Evolutionary conservation across 2,797 vertebrate genomes (phyloP), one percentile per base, ranked within the genome.

Genomic region (Alosa sapidissima): DNA sequence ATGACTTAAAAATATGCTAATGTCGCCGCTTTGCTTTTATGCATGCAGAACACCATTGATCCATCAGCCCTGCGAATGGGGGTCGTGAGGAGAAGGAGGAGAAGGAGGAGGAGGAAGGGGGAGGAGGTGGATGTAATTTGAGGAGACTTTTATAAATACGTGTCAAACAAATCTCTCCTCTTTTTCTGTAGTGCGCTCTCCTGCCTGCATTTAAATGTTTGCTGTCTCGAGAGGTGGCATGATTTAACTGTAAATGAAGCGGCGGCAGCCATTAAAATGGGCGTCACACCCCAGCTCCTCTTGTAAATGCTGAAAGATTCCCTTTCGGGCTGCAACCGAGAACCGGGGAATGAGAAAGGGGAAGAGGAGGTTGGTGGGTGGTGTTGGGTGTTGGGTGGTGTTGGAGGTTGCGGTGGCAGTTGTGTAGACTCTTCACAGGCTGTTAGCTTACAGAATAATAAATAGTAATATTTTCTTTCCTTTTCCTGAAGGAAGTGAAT

Each of bases 161-260:
- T 91, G 90, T 91, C 89, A 90, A 85, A 87, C 81, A 89, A 87
- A 89, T 88, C 88, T 68, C 85, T 87, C 81, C 82, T 51, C 24
- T 82, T 84, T 81, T 84, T 81, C 82, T 85, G 33, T 45, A 33
- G 13, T 36, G 33, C 68, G 48, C 45, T 82, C 78, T 33, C 49
- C 72, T 82, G 78, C 84, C 72, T 90, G 85, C 81, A 88, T 83
- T 19, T 84, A 83, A 87, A 88, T 88, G 82, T 81, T 86, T 82
- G 87, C 84, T 81, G 81, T 89, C 87, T 90, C 81, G 60, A 75
- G 84, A 89, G 89, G 89, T 84, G 84, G 89, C 87, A 88, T 86
- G 85, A 86, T 89, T 86, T 54, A 85, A 92, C 92, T 91, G 89
- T 85, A 88, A 89, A 92, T 90, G 81, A 89, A 89, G 86, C 55